Evolutionary conservation across 2,113 vertebrate species (phyloP), one percentile per base, ranked within the genome.

Genomic region (Seriola quinqueradiata): DNA sequence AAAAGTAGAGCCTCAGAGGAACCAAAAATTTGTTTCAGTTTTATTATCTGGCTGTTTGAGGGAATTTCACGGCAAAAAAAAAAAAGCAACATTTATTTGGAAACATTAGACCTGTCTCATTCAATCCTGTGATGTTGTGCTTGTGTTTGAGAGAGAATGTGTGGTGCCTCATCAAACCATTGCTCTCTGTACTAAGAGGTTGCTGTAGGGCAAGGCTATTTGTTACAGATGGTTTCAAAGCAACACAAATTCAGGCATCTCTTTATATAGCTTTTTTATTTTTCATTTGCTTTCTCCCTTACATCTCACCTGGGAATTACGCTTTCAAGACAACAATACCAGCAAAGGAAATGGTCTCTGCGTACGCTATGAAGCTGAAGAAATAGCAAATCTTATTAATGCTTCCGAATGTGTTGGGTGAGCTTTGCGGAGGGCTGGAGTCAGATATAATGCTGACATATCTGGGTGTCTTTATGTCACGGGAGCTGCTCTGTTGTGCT

Each of bases 261-360:
- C 66, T 87, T 85, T 80, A 66, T 61, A 28, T 36, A 63, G 69
- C 34, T 36, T 71, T 12, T 71, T 54, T 78, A 52, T 71, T 58
- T 87, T 77, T 84, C 19, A 46, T 58, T 81, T 70, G 34, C 50
- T 72, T 70, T 58, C 70, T 67, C 50, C 28, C 40, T 84, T 64
- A 71, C 72, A 76, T 70, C 69, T 82, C 76, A 78, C 64, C 72
- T 69, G 79, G 70, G 77, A 90, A 82, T 78, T 75, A 44, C 12
- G 80, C 60, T 69, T 68, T 74, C 52, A 80, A 58, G 60, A 69
- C 58, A 79, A 59, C 23, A 46, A 52, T 48, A 42, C 75, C 57
- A 46, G 57, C 61, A 84, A 65, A 86, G 61, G 55, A 75, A 84
- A 81, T 73, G 28, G 68, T 81, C 52, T 77, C 34, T 55, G 17